phyloP scores from a whole-genome alignment of 2,113 vertebrate genomes.

The Entelurus aequoreus region DNA sequence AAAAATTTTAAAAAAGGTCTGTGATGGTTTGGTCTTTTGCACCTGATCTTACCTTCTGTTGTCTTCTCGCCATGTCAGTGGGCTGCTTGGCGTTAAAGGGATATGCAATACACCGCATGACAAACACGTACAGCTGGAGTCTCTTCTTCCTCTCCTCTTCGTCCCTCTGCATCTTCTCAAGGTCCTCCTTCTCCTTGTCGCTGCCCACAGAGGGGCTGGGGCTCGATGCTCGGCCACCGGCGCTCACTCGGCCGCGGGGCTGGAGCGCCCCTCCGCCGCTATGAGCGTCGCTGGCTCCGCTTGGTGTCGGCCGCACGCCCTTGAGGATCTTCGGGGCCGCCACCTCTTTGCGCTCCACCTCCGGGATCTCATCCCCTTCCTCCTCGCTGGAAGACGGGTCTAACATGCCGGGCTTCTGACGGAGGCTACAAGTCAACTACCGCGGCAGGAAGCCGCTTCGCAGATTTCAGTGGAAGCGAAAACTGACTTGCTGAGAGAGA shows the following conservation, averaged over 20 bases:
- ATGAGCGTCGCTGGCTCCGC: conserved; percentile 61
- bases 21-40: background rate
- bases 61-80: conserved; percentile 94
- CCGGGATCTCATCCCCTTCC: conserved; percentile 84
- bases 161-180: conserved; percentile 90
- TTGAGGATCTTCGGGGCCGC: conserved; percentile 71
- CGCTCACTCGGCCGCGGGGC: conserved; percentile 65
- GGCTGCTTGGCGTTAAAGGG: conserved; percentile 98
- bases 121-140: conserved; percentile 96
- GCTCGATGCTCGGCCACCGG: conserved; percentile 74
- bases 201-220: conserved; percentile 84
- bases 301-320: conserved; percentile 76
- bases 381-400: conserved; percentile 95
- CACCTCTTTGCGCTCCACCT: conserved; percentile 82
- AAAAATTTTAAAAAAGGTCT: too few species aligned
- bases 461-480: conserved; percentile 8
- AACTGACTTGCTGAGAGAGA: conserved; percentile 22
- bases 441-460: conserved; percentile 1
- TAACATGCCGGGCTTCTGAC: conserved; percentile 71
- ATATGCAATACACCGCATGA: conserved; percentile 96
- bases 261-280: conserved; percentile 66
- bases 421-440: conserved; percentile 20
- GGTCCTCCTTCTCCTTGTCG: conserved; percentile 94
- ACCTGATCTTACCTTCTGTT: conserved; percentile 86
- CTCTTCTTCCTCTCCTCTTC: conserved; percentile 92